phyloP scores from a whole-genome alignment of 2,113 vertebrate genomes.

The Anoura caudifer region DNA sequence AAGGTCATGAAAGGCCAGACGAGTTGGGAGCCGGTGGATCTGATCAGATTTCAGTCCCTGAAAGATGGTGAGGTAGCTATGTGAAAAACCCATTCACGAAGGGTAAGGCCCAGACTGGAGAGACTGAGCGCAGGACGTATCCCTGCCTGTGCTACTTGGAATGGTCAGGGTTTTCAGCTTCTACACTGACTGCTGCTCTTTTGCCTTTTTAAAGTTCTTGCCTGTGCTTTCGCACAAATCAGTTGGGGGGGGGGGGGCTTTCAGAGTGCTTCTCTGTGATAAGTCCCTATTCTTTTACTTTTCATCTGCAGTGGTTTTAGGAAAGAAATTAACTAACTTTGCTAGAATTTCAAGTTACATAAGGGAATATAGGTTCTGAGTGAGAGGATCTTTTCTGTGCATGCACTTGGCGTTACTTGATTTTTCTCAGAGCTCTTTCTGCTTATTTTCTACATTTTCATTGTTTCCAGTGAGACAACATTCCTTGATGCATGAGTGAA shows the following conservation, averaged over 20 bases:
- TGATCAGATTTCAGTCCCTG: not conserved
- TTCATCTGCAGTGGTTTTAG: not conserved
- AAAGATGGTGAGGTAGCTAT: not conserved
- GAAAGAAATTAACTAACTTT: not conserved
- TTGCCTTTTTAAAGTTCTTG: not conserved
- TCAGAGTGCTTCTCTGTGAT: not conserved
- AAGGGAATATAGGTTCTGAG: not conserved
- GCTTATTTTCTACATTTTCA: not conserved
- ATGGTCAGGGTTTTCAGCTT: not conserved
- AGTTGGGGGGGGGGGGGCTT: not conserved
- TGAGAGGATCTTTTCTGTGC: not conserved
- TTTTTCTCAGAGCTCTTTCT: not conserved
- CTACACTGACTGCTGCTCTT: not conserved
- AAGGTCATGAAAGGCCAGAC: not conserved
- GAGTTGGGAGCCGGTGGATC: not conserved
- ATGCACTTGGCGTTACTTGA: not conserved
- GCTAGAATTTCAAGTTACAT: slow-evolving; percentile 24
- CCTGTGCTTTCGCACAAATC: not conserved
- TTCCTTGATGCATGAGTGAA: not conserved
- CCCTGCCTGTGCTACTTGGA: not conserved
- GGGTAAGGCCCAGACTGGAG: not conserved
- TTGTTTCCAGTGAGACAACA: not conserved
- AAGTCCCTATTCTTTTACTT: not conserved
- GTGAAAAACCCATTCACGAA: not conserved
- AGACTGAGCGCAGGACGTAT: not conserved